Evolutionary conservation across 2,113 vertebrate genomes (phyloP), one percentile per base, ranked within the genome.

Genomic region (Mystacornis crossleyi): DNA sequence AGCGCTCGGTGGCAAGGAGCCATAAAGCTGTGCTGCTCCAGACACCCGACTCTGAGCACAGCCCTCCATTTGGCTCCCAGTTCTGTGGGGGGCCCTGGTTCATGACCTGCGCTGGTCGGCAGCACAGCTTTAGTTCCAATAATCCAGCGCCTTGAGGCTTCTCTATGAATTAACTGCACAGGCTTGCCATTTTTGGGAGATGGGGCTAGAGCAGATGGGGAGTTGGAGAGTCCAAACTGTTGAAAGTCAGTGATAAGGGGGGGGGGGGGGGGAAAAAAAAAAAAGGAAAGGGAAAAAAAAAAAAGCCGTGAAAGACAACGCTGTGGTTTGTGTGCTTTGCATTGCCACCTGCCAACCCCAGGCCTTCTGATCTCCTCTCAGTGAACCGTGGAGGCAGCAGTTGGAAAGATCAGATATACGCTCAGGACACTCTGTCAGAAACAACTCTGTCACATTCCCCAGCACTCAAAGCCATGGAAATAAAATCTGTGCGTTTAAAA

Each of bases 391-490:
- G 79, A 42, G 28, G 47, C 89, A 81, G 80, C 75, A 71, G 66
- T 94, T 91, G 66, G 90, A 85, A 97, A 95, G 94, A 97, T 97
- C 95, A 97, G 42, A 79, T 74, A 78, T 36, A 53, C 0, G 29
- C 74, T 83, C 60, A 91, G 72, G 79, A 87, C 90, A 77, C 95
- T 95, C 95, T 97, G 97, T 97, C 84, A 97, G 65, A 83, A 93
- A 61, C 69, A 83, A 85, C 81, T 67, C 81, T 90, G 38, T 75
- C 81, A 83, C 51, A 72, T 96, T 96, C 66, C 33, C 31, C 69
- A 51, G 31, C 36, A 89, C 40, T 73, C 79, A 89, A 95, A 78
- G 28, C 29, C 9, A 6, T 0, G 1, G 75, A 83, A 96, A 91
- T 51, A 67, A 75, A 96, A 57, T 34, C 57, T 60, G 2, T 29